A percentile compares a stretch with the other conserved stretches of the same genome.
These are phyloP conservation scores for Euura saliciscinereae DNA, from an alignment of 1,140 invertebrate species.

Conservation along the genomic window DNA sequence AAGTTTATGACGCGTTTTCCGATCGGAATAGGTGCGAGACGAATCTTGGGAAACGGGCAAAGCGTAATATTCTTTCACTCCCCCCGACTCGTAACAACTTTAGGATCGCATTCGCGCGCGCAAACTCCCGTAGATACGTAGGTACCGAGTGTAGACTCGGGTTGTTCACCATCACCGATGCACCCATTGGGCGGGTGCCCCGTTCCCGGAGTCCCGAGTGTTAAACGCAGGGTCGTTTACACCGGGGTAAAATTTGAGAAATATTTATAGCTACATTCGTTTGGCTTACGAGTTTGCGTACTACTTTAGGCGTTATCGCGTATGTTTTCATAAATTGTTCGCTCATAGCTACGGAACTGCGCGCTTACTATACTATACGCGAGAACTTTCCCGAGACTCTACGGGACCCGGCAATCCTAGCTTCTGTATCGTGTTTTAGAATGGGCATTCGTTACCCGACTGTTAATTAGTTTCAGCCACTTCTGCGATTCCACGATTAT, in stretches of 20 bases:
- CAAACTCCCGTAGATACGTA: neutral
- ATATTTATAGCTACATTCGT: slow-evolving; percentile 5
- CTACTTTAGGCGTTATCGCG: neutral
- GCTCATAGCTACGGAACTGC: neutral
- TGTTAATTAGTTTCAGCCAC: neutral
- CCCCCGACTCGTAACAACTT: neutral
- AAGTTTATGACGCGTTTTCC: neutral
- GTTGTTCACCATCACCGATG: neutral
- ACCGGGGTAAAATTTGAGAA: neutral
- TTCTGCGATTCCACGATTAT: slow-evolving; percentile 1
- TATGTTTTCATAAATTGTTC: slow-evolving; percentile 7
- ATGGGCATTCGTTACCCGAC: neutral
- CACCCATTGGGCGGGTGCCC: too few species aligned
- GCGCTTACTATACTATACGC: neutral
- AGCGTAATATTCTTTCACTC: neutral
- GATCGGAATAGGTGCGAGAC: neutral
- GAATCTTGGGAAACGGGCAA: neutral
- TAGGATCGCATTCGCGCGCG: neutral
- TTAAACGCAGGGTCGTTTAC: slow-evolving; percentile 4
- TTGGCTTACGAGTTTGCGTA: slow-evolving; percentile 2
- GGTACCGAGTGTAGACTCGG: neutral
- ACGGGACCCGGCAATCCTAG: neutral
- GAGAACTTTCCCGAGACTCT: neutral
- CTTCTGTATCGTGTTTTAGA: neutral
- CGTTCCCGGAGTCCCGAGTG: neutral